These are phyloP conservation scores for Leucozona laternaria DNA, from an alignment of 2,888 invertebrate genomes.

Conservation along the genomic window DNA sequence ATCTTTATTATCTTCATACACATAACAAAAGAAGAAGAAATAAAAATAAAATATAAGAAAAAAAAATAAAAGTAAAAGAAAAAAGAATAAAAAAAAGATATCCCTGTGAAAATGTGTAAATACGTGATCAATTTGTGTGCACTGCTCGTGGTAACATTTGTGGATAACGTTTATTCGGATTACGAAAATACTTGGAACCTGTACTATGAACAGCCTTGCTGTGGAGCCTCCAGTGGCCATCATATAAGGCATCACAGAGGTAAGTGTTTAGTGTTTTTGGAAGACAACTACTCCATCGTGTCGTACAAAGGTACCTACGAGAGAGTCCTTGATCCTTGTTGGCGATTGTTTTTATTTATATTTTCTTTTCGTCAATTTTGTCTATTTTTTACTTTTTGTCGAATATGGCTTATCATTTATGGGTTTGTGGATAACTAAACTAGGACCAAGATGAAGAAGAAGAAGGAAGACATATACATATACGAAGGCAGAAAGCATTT, in stretches of 20 bases:
- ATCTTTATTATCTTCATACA: slow-evolving; percentile 47
- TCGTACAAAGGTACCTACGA: background rate
- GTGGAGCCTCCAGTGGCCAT: slow-evolving; percentile 86
- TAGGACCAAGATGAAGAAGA: background rate
- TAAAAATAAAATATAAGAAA: slow-evolving; percentile 44
- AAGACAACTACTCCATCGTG: background rate
- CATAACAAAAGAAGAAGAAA: slow-evolving; percentile 33
- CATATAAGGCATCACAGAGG: slow-evolving; percentile 90
- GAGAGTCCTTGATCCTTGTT: slow-evolving; percentile 40
- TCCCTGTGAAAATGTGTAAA: slow-evolving; percentile 75
- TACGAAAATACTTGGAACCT: slow-evolving; percentile 88
- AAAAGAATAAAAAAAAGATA: slow-evolving; percentile 44
- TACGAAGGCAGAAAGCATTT: slow-evolving; percentile 11
- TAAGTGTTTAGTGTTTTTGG: slow-evolving; percentile 83
- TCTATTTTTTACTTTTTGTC: slow-evolving; percentile 31
- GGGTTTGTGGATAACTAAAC: background rate
- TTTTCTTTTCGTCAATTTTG: slow-evolving; percentile 42
- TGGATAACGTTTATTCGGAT: slow-evolving; percentile 84
- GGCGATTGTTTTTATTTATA: slow-evolving; percentile 18
- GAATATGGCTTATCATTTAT: slow-evolving; percentile 47
- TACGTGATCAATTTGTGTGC: slow-evolving; percentile 76
- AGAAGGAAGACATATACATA: slow-evolving; percentile 15
- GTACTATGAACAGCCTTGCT: slow-evolving; percentile 91
- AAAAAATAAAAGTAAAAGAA: slow-evolving; percentile 15
- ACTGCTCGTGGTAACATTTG: slow-evolving; percentile 79